A percentile compares a stretch with the other conserved stretches of the same genome.
Evolutionary conservation across 2,888 invertebrate species (phyloP).

Genomic region (Embidobia sp.): DNA sequence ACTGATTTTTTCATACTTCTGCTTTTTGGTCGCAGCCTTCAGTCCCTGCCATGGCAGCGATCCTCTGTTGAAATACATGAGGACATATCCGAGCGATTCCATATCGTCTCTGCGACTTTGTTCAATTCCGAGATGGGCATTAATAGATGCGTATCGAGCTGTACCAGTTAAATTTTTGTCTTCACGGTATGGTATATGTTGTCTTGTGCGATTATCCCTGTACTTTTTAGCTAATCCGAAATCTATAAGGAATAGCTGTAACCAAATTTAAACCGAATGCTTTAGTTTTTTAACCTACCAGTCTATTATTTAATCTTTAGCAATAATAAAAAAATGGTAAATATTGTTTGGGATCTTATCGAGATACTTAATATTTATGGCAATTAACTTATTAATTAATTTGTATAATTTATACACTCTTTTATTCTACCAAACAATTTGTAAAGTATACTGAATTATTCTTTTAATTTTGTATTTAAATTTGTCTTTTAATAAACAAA

Average conservation of each 20-base stretch:
- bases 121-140: conserved; percentile 99
- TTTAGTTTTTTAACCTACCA: too few relatives aligned
- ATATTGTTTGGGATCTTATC: too few relatives aligned
- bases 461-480: too few relatives aligned
- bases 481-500: too few relatives aligned
- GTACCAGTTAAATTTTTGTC: conserved; percentile 96
- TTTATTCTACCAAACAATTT: too few relatives aligned
- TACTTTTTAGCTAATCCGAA: conserved; percentile 99
- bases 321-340: too few relatives aligned
- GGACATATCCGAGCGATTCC: conserved; percentile 99
- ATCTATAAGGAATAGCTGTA: conserved; percentile 96
- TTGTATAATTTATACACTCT: too few relatives aligned
- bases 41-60: conserved; percentile 98
- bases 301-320: too few relatives aligned
- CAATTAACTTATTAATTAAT: too few relatives aligned
- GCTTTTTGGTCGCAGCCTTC: conserved; percentile 98
- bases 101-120: conserved; percentile 99
- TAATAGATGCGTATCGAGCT: conserved; percentile 99
- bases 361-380: too few relatives aligned
- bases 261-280: too few relatives aligned
- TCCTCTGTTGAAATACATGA: conserved; percentile 99
- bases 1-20: conserved; percentile 99
- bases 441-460: too few relatives aligned
- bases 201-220: conserved; percentile 94
- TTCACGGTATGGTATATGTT: conserved; percentile 98